phyloP scores from a whole-genome alignment of 2,113 vertebrate species.

The Bos javanicus region DNA sequence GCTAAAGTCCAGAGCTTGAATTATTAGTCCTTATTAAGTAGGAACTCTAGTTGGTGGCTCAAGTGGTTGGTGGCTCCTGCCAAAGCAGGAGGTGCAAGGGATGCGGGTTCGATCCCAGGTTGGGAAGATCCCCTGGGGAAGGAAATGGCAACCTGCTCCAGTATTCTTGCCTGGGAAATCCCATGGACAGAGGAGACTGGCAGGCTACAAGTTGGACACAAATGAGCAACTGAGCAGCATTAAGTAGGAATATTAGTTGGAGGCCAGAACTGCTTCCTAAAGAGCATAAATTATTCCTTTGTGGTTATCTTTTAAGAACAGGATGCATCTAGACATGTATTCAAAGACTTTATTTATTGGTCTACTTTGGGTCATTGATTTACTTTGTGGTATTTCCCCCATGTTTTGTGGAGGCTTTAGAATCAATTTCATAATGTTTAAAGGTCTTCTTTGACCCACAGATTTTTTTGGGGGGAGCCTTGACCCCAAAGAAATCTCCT shows the following conservation, averaged over 20 bases:
- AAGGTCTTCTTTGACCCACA: neutral
- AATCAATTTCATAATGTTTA: neutral
- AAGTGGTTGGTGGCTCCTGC: neutral
- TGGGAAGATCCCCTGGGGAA: neutral
- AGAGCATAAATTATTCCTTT: neutral
- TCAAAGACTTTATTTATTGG: neutral
- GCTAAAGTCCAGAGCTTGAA: neutral
- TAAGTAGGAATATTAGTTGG: neutral
- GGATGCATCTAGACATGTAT: neutral
- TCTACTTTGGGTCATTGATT: neutral
- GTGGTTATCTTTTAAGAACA: neutral
- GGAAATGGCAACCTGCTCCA: neutral
- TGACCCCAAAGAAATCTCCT: neutral
- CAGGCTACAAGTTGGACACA: neutral
- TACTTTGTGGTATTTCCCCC: neutral
- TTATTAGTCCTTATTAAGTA: neutral
- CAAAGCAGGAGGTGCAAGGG: neutral
- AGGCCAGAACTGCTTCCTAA: neutral
- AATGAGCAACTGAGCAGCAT: neutral
- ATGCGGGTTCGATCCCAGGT: neutral
- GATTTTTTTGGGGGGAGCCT: neutral
- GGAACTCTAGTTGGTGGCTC: neutral
- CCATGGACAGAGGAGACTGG: neutral
- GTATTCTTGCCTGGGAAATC: neutral
- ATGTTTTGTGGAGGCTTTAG: neutral